Evolutionary conservation across 2,113 vertebrate species (phyloP).

Genomic region (Oreotrochilus melanogaster): DNA sequence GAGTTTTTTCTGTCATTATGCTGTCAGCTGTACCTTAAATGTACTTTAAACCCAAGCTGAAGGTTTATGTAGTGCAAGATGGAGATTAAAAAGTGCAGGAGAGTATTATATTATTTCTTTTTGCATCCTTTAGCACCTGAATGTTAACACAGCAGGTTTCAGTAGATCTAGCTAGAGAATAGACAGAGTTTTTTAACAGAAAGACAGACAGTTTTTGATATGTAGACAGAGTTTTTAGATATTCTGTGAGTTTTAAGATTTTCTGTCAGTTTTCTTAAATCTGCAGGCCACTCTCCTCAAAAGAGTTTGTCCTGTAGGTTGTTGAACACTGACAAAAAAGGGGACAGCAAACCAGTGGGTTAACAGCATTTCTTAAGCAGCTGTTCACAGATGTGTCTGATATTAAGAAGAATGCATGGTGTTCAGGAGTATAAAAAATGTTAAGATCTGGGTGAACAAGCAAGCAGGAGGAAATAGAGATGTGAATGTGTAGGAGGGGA

Average conservation of each 20-base stretch:
- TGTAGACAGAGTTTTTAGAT: too few relatives aligned
- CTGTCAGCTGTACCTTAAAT: neutral
- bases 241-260: neutral
- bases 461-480: conserved; percentile 38
- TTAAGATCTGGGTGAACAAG: conserved; percentile 23
- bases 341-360: neutral
- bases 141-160: neutral
- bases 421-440: conserved; percentile 11
- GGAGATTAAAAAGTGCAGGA: neutral
- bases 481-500: conserved; percentile 4
- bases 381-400: neutral
- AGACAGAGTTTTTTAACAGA: neutral
- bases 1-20: neutral
- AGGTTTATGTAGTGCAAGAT: neutral
- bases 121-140: neutral
- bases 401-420: neutral
- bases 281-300: neutral
- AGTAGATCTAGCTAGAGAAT: neutral
- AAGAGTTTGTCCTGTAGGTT: neutral
- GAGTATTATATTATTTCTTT: neutral
- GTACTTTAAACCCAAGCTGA: neutral
- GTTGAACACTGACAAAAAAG: neutral
- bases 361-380: neutral
- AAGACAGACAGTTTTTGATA: too few relatives aligned
- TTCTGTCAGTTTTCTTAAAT: neutral